Percentiles rank a stretch among this genome's conserved stretches.
These are phyloP conservation scores for Tokudaia tokunoshimensis DNA, from an alignment of 2,797 vertebrate species.

Conservation along the genomic window DNA sequence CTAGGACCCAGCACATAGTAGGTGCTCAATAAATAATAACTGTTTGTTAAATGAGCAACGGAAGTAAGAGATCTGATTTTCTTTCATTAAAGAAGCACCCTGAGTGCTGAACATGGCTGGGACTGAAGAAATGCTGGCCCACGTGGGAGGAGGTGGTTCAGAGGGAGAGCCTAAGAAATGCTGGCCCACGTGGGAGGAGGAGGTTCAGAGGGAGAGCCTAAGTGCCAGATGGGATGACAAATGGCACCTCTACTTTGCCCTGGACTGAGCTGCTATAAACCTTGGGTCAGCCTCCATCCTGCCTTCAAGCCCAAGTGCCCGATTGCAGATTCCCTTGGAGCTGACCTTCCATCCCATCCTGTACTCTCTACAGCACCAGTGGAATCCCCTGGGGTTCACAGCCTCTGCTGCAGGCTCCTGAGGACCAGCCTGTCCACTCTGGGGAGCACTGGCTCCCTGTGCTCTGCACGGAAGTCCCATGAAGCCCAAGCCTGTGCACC, in stretches of 20 bases:
- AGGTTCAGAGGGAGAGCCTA: background rate
- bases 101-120: background rate
- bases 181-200: background rate
- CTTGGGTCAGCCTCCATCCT: background rate
- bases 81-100: background rate
- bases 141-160: background rate
- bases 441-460: background rate
- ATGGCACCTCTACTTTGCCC: background rate
- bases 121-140: background rate
- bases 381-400: background rate
- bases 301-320: background rate
- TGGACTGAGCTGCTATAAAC: background rate
- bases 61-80: background rate
- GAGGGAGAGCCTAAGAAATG: background rate
- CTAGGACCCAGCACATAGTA: background rate
- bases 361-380: background rate
- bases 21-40: background rate
- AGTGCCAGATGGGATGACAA: background rate
- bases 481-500: background rate
- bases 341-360: background rate
- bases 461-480: background rate
- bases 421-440: background rate
- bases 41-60: background rate
- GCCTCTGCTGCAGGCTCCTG: background rate
- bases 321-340: background rate